Evolutionary conservation across 2,888 invertebrate genomes (phyloP).

Genomic region (Dicranocentrus wangi): DNA sequence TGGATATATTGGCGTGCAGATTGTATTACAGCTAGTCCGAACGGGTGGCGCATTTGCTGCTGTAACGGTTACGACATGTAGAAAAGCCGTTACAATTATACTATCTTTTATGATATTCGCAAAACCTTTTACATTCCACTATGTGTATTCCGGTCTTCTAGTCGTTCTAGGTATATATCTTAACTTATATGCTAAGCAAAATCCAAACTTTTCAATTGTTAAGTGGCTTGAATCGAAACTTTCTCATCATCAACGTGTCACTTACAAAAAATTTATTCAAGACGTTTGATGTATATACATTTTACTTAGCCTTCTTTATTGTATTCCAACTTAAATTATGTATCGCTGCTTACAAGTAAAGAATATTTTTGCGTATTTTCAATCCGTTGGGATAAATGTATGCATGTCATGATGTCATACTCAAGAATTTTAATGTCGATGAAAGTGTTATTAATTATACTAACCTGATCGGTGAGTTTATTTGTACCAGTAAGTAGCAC

Average conservation of each 20-base stretch:
- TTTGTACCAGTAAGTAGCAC: no score
- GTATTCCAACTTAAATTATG: no score
- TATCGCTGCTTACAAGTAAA: no score
- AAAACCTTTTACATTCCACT: slow-evolving; percentile 95
- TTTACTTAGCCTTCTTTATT: no score
- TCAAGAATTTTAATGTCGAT: no score
- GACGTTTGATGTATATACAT: slow-evolving; percentile 23
- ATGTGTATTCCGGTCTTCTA: slow-evolving; percentile 91
- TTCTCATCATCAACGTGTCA: slow-evolving; percentile 11
- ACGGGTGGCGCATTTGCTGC: slow-evolving; percentile 93
- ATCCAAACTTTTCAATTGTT: slow-evolving; percentile 67
- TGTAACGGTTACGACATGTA: slow-evolving; percentile 92
- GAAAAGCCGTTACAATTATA: slow-evolving; percentile 93
- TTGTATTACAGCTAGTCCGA: slow-evolving; percentile 91
- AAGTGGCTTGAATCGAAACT: slow-evolving; percentile 76
- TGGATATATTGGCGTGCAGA: slow-evolving; percentile 94
- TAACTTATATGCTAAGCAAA: slow-evolving; percentile 90
- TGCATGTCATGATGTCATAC: no score
- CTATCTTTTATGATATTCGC: slow-evolving; percentile 94
- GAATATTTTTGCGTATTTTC: no score
- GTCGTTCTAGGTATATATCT: slow-evolving; percentile 93
- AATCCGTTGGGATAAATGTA: no score
- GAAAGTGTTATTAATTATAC: no score
- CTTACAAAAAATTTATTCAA: slow-evolving; percentile 65
- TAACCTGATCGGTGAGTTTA: no score